Evolutionary conservation across 2,113 vertebrate species (phyloP).

Genomic region (Paraplagusia blochii): DNA sequence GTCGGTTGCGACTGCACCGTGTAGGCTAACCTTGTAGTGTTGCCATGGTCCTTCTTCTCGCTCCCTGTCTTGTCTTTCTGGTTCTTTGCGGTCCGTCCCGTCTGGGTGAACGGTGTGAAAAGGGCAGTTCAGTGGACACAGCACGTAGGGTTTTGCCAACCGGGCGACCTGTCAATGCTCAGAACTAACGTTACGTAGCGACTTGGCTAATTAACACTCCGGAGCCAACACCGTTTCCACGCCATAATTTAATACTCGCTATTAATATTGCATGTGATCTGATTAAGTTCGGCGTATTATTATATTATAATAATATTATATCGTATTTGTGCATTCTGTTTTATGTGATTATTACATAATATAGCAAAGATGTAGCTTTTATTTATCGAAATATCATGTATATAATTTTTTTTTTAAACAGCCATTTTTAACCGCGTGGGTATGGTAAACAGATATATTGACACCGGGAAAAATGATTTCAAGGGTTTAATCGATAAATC

Average conservation of each 20-base stretch:
- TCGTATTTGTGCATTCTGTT: too few relatives aligned
- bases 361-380: too few relatives aligned
- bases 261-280: background rate
- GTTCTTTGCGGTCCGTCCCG: slow-evolving; percentile 44
- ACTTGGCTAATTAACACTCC: slow-evolving; percentile 26
- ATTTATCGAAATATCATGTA: too few relatives aligned
- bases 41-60: slow-evolving; percentile 49
- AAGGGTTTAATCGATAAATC: too few relatives aligned
- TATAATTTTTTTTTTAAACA: too few relatives aligned
- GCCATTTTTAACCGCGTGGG: too few relatives aligned
- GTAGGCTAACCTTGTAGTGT: slow-evolving; percentile 52
- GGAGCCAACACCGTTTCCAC: background rate
- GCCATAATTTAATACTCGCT: background rate
- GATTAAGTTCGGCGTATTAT: too few relatives aligned
- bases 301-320: too few relatives aligned
- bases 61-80: slow-evolving; percentile 18
- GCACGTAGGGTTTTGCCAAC: slow-evolving; percentile 35
- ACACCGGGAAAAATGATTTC: too few relatives aligned
- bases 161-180: slow-evolving; percentile 49
- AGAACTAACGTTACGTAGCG: slow-evolving; percentile 40
- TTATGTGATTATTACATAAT: too few relatives aligned
- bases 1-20: background rate
- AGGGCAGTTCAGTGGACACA: slow-evolving; percentile 61
- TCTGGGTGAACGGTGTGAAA: slow-evolving; percentile 39
- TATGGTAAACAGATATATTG: too few relatives aligned